Evolutionary conservation across 2,113 vertebrate genomes (phyloP).

Genomic region (Megaceryle torquata): DNA sequence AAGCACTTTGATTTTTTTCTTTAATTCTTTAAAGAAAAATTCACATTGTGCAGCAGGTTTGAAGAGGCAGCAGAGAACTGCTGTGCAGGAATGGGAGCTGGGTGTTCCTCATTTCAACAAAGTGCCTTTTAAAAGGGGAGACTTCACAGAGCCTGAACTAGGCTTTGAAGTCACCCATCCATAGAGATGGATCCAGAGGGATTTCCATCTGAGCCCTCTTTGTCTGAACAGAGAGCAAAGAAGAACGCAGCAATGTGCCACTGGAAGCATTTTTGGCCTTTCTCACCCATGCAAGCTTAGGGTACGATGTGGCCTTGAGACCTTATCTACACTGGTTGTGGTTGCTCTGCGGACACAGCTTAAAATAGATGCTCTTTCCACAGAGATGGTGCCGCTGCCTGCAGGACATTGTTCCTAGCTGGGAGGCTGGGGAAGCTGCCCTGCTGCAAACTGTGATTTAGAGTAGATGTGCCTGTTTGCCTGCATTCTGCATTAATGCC

Average conservation of each 20-base stretch:
- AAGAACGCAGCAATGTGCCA: neutral
- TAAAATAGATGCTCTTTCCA: neutral
- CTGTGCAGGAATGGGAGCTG: neutral
- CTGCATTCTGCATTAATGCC: neutral
- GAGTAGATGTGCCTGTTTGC: neutral
- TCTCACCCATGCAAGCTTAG: neutral
- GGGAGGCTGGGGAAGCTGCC: neutral
- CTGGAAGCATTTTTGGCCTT: neutral
- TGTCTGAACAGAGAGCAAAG: neutral
- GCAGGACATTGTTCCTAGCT: neutral
- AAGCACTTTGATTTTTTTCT: neutral
- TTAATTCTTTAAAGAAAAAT: neutral
- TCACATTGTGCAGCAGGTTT: neutral
- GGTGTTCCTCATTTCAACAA: neutral
- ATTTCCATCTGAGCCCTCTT: neutral
- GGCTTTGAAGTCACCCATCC: neutral
- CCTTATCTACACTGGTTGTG: neutral
- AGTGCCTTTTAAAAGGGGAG: neutral
- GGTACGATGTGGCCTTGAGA: neutral
- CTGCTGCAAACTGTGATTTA: neutral
- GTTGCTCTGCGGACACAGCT: neutral
- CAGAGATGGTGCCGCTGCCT: neutral
- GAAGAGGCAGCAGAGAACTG: neutral
- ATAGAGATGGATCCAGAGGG: neutral
- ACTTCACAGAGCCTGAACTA: neutral